Base-by-base conservation (phyloP, 2,797 vertebrate genomes). In the Pogonophryne albipinna region DNA sequence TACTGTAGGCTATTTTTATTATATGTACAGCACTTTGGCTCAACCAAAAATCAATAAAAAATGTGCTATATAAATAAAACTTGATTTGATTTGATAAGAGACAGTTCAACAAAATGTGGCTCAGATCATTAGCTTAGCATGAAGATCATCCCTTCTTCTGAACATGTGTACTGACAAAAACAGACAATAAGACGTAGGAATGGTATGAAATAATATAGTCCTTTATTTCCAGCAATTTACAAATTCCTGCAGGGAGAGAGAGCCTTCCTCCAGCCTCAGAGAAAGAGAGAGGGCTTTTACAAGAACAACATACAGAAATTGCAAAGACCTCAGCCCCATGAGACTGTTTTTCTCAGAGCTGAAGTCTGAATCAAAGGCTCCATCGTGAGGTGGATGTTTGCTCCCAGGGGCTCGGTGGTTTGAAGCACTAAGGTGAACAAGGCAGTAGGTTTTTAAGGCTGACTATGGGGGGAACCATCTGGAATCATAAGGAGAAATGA, bases 181-280 rank as follows among this genome's bases (percentile, higher is more conserved):
- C 45, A 66, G 47, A 70, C 57, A 74, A 19, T 17, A 6, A 38
- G 61, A 85, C 38, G 49, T 66, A 77, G 59, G 63, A 79, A 76
- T 90, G 83, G 69, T 94, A 93, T 90, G 92, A 95, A 95, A 95
- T 92, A 93, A 93, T 89, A 94, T 84, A 90, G 75, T 94, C 82
- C 83, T 95, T 96, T 95, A 95, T 94, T 95, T 95, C 89, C 94
- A 94, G 91, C 93, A 90, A 92, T 91, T 90, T 90, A 92, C 92
- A 92, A 93, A 93, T 89, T 92, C 86, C 87, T 91, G 84, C 90
- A 87, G 82, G 78, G 85, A 90, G 86, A 91, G 86, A 91, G 82
- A 79, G 79, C 84, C 80, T 71, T 79, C 84, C 83, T 80, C 86
- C 82, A 86, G 74, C 66, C 66, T 85, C 77, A 90, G 78, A 87